These are phyloP conservation scores for Rhimphoctona megacephalus DNA, from an alignment of 2,888 invertebrate genomes.

Conservation along the genomic window DNA sequence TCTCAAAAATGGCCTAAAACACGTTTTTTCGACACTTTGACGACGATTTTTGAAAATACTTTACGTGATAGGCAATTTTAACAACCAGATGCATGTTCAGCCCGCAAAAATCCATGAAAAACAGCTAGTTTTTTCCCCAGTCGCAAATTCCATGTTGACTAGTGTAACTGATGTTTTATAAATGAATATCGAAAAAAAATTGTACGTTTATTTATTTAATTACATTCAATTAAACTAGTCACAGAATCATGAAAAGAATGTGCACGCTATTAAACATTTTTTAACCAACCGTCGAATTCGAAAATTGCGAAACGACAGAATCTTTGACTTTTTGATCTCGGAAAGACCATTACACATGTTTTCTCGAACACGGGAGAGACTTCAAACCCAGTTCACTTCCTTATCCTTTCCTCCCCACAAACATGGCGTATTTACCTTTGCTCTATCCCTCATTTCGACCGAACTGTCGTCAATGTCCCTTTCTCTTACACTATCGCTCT, in stretches of 20 bases:
- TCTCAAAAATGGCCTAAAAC: too few relatives aligned
- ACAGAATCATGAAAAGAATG: neutral
- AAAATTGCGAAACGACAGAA: neutral
- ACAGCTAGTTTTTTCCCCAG: too few relatives aligned
- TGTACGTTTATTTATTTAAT: neutral
- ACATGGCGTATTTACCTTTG: constrained; percentile 38
- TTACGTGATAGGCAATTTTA: too few relatives aligned
- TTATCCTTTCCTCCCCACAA: neutral
- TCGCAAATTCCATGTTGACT: too few relatives aligned
- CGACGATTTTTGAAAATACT: too few relatives aligned
- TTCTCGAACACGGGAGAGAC: neutral
- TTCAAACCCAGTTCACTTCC: neutral
- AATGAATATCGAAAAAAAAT: too few relatives aligned
- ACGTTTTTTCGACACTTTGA: too few relatives aligned
- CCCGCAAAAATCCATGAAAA: too few relatives aligned
- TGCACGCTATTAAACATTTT: neutral
- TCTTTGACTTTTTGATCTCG: neutral
- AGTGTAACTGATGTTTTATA: neutral
- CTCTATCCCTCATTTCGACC: constrained; percentile 10
- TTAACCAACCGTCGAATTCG: neutral
- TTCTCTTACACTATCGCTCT: too few relatives aligned
- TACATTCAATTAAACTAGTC: neutral
- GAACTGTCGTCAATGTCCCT: neutral
- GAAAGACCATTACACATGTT: neutral
- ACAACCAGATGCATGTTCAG: too few relatives aligned